Base-by-base conservation (phyloP, 1,140 invertebrate species). In the Drosophila elegans region DNA sequence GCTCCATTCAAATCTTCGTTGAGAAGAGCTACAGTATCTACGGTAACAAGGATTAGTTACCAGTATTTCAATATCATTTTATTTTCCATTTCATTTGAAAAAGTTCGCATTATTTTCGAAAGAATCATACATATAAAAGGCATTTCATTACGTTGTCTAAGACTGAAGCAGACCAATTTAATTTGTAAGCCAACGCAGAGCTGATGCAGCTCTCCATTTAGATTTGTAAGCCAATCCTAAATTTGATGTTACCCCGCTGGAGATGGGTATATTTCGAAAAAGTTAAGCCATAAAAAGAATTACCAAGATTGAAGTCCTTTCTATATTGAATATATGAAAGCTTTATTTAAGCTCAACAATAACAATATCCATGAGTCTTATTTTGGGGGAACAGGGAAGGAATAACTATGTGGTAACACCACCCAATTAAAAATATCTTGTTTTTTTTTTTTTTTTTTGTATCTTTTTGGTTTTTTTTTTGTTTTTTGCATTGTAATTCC, bases 1-100 rank as follows among this genome's bases (percentile, higher is more conserved):
- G 80, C 25, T 90, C 84, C 36, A 92, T 92, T 44, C 91, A 92
- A 46, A 90, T 83, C 27, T 90, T 92, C 36, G 80, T 92, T 4
- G 88, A 90, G 44, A 83, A 92, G 64, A 89, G 89, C 53, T 84
- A 79, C 53, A 85, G 79, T 53, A 78, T 82, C 42, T 91, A 89
- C 51, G 85, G 63, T 44, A 84, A 89, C 6, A 88, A 89, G 42
- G 54, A 89, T 16, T 84, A 80, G 48, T 25, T 9, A 27, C 12
- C 60, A 61, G 52, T 62, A 42, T 63, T 55, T 44, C 10, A 45
- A 29, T 11, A 10, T 10, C 13, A 2, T 25, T 69, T 38, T 56
- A 16, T 41, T 55, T 68, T 36, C 51, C 34, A 68, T 48, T 34
- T 67, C 4, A 10, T 13, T 2, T 38, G 41, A 49, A 54, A 27